These are phyloP conservation scores for Tokudaia muenninki DNA, from an alignment of 2,797 vertebrate genomes.

Conservation along the genomic window DNA sequence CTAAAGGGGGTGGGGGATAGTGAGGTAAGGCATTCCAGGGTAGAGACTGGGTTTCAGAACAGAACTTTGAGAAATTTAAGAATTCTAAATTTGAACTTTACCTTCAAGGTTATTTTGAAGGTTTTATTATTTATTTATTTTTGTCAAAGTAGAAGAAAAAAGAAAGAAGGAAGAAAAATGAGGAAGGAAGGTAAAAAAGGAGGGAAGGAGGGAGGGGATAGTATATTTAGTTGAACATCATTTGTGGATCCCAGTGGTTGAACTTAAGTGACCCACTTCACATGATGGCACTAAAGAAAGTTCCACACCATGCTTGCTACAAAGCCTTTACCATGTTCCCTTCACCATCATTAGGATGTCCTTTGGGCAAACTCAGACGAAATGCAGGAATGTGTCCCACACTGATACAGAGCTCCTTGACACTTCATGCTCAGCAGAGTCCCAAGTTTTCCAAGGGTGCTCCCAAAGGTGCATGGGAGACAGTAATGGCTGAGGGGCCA, in stretches of 20 bases:
- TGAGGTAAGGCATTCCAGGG: background rate
- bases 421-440: background rate
- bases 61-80: background rate
- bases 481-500: background rate
- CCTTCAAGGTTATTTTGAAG: background rate
- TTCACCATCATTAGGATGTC: background rate
- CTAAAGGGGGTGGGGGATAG: too few relatives aligned
- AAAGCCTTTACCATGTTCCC: background rate
- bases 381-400: background rate
- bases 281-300: background rate
- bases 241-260: background rate
- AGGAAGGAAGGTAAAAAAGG: background rate
- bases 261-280: background rate
- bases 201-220: accelerated
- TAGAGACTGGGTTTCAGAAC: background rate
- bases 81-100: background rate
- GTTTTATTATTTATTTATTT: background rate
- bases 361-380: constrained; percentile 16
- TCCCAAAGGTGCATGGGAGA: background rate
- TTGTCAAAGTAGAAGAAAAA: background rate
- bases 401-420: background rate
- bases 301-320: background rate
- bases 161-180: background rate
- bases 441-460: background rate
- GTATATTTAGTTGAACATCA: background rate